phyloP scores from a whole-genome alignment of 1,140 invertebrate species.

The Aleiodes sp. region DNA sequence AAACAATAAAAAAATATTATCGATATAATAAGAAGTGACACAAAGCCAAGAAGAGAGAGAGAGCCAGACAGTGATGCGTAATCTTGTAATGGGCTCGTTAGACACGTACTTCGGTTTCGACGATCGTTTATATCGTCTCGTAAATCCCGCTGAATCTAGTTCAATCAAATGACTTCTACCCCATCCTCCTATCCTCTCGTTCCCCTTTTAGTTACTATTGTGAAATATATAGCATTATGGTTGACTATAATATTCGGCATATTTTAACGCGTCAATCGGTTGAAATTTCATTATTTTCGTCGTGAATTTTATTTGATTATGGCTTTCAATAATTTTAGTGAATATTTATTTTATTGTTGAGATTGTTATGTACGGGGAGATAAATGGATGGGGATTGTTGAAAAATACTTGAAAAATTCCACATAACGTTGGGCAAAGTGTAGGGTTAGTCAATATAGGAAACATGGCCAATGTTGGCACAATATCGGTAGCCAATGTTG shows the following conservation, averaged over 20 bases:
- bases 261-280: slow-evolving; percentile 1
- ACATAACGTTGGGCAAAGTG: no score
- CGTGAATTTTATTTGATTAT: no score
- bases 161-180: slow-evolving; percentile 14
- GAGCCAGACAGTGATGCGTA: slow-evolving; percentile 42
- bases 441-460: no score
- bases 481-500: no score
- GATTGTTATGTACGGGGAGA: no score
- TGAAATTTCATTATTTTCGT: neutral
- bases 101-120: slow-evolving; percentile 44
- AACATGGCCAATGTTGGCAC: no score
- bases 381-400: no score
- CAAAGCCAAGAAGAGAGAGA: neutral
- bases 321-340: no score
- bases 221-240: slow-evolving; percentile 10
- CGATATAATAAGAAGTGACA: neutral
- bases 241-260: neutral
- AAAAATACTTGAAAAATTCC: no score
- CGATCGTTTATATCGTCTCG: slow-evolving; percentile 37
- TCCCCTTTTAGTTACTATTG: neutral
- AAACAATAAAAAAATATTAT: neutral
- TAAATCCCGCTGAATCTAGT: slow-evolving; percentile 31
- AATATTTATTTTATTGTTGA: no score
- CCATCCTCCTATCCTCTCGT: neutral
- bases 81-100: slow-evolving; percentile 54